These are phyloP conservation scores for Ascaphus truei DNA, from an alignment of 2,113 vertebrate species.

Conservation along the genomic window DNA sequence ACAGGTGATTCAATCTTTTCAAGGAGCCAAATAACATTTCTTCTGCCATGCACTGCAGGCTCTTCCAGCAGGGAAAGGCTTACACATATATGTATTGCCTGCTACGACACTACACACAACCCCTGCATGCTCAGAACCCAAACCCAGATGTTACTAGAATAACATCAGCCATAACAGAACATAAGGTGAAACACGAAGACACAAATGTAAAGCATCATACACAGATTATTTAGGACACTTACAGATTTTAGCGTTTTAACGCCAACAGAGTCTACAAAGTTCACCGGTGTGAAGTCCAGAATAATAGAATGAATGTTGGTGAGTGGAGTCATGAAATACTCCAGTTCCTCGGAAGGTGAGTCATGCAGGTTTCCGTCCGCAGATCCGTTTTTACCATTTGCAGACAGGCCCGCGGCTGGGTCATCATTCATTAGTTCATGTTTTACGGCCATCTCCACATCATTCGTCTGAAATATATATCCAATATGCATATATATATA, in stretches of 20 bases:
- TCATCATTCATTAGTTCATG: conserved; percentile 65
- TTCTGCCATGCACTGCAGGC: too few relatives aligned
- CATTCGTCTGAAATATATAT: conserved; percentile 53
- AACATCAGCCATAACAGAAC: too few relatives aligned
- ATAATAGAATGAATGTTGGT: conserved; percentile 70
- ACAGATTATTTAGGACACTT: conserved; percentile 55
- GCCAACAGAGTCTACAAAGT: conserved; percentile 92
- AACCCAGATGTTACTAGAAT: too few relatives aligned
- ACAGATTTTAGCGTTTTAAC: conserved; percentile 86
- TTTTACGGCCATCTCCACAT: conserved; percentile 63
- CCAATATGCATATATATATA: too few relatives aligned
- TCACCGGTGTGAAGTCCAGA: conserved; percentile 83
- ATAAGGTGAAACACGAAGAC: too few relatives aligned
- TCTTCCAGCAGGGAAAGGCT: too few relatives aligned
- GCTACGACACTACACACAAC: too few relatives aligned
- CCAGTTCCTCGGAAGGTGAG: conserved; percentile 56
- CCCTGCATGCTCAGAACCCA: too few relatives aligned
- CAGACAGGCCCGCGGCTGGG: conserved; percentile 32
- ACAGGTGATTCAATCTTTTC: too few relatives aligned
- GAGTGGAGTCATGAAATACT: conserved; percentile 63
- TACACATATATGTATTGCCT: too few relatives aligned
- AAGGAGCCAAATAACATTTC: too few relatives aligned
- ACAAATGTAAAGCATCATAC: neutral
- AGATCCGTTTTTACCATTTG: conserved; percentile 63
- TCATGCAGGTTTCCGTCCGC: conserved; percentile 33